Evolutionary conservation across 2,888 invertebrate species (phyloP).

Genomic region (Eristalinus sepulchralis): DNA sequence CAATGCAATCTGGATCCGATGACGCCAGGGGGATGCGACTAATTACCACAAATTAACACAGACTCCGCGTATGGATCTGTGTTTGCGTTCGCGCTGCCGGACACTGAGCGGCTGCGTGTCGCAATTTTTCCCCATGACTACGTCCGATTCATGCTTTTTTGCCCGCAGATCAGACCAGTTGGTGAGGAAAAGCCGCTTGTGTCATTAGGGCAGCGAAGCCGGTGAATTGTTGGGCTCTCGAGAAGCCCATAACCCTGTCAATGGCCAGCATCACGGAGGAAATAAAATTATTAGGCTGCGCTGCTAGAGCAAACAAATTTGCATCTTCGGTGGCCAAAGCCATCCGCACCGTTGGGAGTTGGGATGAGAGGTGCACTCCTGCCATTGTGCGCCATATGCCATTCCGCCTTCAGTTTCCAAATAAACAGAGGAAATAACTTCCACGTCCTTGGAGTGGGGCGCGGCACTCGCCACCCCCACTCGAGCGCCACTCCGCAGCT

Average conservation of each 20-base stretch:
- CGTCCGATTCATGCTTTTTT: background rate
- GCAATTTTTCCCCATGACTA: background rate
- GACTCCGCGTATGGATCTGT: background rate
- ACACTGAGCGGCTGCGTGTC: background rate
- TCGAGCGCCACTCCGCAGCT: background rate
- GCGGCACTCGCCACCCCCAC: background rate
- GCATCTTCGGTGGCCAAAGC: constrained; percentile 3
- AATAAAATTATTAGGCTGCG: constrained; percentile 6
- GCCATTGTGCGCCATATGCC: background rate
- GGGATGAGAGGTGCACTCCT: constrained; percentile 16
- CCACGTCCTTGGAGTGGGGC: constrained; percentile 30
- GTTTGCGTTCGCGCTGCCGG: background rate
- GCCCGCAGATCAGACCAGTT: too few species aligned
- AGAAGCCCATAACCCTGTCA: background rate
- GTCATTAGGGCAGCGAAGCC: background rate
- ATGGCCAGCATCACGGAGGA: background rate
- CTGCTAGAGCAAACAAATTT: background rate
- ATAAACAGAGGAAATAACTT: constrained; percentile 53
- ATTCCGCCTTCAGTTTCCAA: constrained; percentile 16
- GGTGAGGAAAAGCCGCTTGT: background rate
- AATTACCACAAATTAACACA: constrained; percentile 28
- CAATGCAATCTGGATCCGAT: background rate
- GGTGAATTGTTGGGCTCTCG: background rate
- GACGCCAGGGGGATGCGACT: constrained; percentile 10
- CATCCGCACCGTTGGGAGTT: background rate